Base-by-base conservation (phyloP, 1,140 invertebrate species). In the Bombyx mandarina region DNA sequence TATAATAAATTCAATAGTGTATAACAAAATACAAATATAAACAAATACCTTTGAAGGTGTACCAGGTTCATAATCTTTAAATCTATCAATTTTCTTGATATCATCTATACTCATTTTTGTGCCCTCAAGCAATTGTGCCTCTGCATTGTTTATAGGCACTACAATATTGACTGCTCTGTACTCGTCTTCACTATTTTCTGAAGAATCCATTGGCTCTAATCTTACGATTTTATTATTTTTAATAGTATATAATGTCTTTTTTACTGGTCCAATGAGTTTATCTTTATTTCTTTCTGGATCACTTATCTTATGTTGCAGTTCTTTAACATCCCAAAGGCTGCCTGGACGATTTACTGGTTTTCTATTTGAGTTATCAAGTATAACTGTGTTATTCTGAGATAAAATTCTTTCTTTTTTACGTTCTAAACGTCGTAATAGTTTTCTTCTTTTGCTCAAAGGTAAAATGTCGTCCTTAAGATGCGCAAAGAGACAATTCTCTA, bases 31-130 rank as follows among this genome's bases (percentile, higher is more conserved):
- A 18, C 4, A 35, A 8, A 51, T 6, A 7, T 26, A 35, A 51
- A 35, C 52, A 45, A 42, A 49, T 61, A 62, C 84, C 75, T 84
- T 85, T 7, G 84, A 85, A 56, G 84, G 84, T 61, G 77, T 66
- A n/a, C 84, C 84, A 47, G 82, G 82, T 43, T 82, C 72, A 70
- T 85, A 87, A 56, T 87, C 76, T 57, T 80, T 85, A 47, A 85
- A 87, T 45, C 79, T 69, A 0, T 84, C 80, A 58, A 85, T 87
- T 46, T 77, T 85, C 52, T 66, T 82, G 10, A 87, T 87, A 54
- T 87, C 75, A 72, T 87, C 82, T 43, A 85, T 50, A 46, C 67
- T 58, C 81, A 87, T 85, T 52, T 87, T 84, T 0, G 84, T 87
- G 0, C 84, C 84, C 66, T 87, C 82, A 48, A 87, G 54, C 6